Base-by-base conservation (phyloP, 2,797 vertebrate genomes). In the Enteromius argenteus region DNA sequence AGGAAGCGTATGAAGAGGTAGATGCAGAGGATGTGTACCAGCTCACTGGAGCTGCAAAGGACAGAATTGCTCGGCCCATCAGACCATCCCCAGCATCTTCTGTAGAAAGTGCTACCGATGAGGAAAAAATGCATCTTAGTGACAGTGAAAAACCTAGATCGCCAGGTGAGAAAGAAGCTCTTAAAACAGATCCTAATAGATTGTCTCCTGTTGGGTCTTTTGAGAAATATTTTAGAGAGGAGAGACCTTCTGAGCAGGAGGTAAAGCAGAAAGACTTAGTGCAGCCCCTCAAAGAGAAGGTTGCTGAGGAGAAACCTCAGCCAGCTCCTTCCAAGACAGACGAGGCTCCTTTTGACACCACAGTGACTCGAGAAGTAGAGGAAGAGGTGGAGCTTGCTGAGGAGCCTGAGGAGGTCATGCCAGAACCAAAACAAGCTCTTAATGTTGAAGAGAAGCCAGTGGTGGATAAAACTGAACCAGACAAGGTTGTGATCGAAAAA, bases 1-100 rank as follows among this genome's bases (percentile, higher is more conserved):
- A 99, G 91, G 98, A 99, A 90, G 98, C 98, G 23, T 96, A 96
- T 21, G 95, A 96, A 84, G 95, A 96, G 85, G 95, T 99, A 32
- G 98, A 99, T 90, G 98, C 98, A 42, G 98, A 99, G 89, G 98
- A 99, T 85, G 98, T 97, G 21, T 99, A 99, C 0, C 97, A 99
- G 90, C 90, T 96, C 58, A 96, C 95, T 0, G 95, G 95, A 3
- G 92, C 94, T 56, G 95, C 95, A 58, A 96, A 96, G 82, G 94
- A 95, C 86, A 90, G 94, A 66, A 95, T 95, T 72, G 93, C 93
- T 10, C 92, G 94, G 81, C 95, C 95, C 17, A 86, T 93, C 44
- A 95, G 93, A 90, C 92, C 95, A 0, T 96, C 95, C 4, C 93
- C 95, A 4, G 81, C 94, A 51, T 96, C 95, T 1, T 96, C 95